phyloP scores from a whole-genome alignment of 1,140 invertebrate genomes.

The Sycobia sp. region DNA sequence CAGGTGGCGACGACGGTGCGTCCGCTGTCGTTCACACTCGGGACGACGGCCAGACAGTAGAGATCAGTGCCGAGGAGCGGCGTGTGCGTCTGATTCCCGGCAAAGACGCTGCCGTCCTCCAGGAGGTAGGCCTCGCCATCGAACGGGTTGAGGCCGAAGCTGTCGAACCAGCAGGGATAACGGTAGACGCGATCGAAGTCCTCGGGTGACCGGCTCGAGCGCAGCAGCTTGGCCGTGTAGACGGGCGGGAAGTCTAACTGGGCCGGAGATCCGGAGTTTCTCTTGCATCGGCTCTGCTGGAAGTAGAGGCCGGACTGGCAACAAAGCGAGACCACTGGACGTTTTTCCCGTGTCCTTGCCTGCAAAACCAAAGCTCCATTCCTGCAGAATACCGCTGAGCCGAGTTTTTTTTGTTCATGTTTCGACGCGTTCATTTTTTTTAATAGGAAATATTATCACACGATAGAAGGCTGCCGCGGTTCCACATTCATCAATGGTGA shows the following conservation, averaged over 20 bases:
- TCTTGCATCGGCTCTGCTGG: constrained; percentile 14
- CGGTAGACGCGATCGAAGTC: constrained; percentile 32
- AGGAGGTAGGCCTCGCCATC: constrained; percentile 47
- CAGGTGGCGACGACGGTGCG: constrained; percentile 35
- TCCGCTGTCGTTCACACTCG: constrained; percentile 15
- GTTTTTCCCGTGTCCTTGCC: neutral
- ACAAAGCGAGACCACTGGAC: constrained; percentile 38
- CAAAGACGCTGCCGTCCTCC: constrained; percentile 46
- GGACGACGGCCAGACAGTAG: constrained; percentile 45
- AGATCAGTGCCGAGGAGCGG: constrained; percentile 20
- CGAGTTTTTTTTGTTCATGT: too few relatives aligned
- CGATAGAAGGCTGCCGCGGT: too few relatives aligned
- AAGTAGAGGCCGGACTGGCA: constrained; percentile 40
- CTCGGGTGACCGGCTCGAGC: constrained; percentile 25
- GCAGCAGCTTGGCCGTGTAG: constrained; percentile 24
- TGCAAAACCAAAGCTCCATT: neutral
- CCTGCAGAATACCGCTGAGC: too few relatives aligned
- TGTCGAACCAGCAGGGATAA: constrained; percentile 36
- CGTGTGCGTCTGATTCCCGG: constrained; percentile 15
- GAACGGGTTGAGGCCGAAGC: constrained; percentile 41
- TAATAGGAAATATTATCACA: too few relatives aligned
- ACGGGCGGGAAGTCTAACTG: constrained; percentile 31
- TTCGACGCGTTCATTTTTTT: too few relatives aligned
- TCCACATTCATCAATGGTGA: too few relatives aligned
- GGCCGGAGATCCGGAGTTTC: neutral